Percentiles rank a stretch among this genome's conserved stretches.
Conservation (phyloP, 2,113 vertebrate genomes). For the Rhinolophus sinicus region DNA sequence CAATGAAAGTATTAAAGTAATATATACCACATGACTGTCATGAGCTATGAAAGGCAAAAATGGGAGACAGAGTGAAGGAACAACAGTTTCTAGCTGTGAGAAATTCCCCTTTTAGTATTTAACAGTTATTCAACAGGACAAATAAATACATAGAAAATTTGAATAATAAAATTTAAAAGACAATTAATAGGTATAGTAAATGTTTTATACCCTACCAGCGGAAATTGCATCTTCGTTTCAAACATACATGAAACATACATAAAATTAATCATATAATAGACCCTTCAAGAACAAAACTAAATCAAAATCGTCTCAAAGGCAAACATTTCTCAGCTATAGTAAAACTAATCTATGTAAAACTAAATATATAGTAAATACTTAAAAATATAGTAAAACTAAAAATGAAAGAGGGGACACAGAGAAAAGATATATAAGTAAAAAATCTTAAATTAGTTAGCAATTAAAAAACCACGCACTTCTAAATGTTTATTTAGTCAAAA, state of each 20-base stretch:
- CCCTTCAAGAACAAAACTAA: background rate
- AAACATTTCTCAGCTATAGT: background rate
- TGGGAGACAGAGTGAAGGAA: background rate
- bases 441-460: background rate
- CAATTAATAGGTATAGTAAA: background rate
- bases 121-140: background rate
- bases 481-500: background rate
- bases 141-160: background rate
- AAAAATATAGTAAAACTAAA: background rate
- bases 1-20: slow-evolving; percentile 2
- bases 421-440: background rate
- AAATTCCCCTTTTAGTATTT: background rate
- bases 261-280: background rate
- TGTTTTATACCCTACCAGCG: background rate
- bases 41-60: background rate
- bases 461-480: background rate
- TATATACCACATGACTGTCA: background rate
- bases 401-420: background rate
- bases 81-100: background rate
- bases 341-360: too few relatives aligned
- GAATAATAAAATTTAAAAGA: background rate
- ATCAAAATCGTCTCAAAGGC: background rate
- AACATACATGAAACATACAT: background rate
- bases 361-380: too few relatives aligned
- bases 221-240: slow-evolving; percentile 11